A percentile compares a stretch with the other conserved stretches of the same genome.
Evolutionary conservation across 2,888 invertebrate genomes (phyloP).

Genomic region (Antitype chi): DNA sequence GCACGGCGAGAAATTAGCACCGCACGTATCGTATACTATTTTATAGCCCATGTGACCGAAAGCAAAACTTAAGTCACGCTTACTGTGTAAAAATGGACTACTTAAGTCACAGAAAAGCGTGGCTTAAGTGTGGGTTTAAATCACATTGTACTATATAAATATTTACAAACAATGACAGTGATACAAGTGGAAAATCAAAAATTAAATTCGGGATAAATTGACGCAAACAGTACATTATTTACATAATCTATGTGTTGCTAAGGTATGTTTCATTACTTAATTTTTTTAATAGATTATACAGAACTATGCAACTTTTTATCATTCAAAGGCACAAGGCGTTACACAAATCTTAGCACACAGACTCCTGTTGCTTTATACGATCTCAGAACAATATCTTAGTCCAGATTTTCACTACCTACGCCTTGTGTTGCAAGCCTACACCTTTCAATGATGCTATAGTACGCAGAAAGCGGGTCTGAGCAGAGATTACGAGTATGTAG

Average conservation of each 20-base stretch:
- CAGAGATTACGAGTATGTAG: too few relatives aligned
- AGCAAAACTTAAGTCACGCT: too few relatives aligned
- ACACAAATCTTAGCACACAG: background rate
- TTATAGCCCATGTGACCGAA: too few relatives aligned
- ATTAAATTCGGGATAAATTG: background rate
- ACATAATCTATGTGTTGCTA: background rate
- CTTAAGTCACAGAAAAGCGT: too few relatives aligned
- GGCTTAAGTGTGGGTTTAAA: too few relatives aligned
- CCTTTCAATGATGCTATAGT: background rate
- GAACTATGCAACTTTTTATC: background rate
- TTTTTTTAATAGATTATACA: background rate
- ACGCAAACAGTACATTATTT: background rate
- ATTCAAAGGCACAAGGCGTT: background rate
- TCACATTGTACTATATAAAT: background rate
- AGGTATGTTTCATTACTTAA: background rate
- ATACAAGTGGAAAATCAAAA: background rate
- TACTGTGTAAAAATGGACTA: too few relatives aligned
- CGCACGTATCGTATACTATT: too few relatives aligned
- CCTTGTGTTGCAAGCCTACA: background rate
- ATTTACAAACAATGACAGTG: background rate
- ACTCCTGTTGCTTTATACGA: background rate
- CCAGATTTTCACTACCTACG: background rate
- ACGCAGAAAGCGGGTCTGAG: background rate
- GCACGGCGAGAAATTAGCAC: too few relatives aligned
- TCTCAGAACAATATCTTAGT: background rate